A percentile compares a stretch with the other conserved stretches of the same genome.
These are phyloP conservation scores for Eupleurogrammus muticus DNA, from an alignment of 2,797 vertebrate genomes.

Conservation along the genomic window DNA sequence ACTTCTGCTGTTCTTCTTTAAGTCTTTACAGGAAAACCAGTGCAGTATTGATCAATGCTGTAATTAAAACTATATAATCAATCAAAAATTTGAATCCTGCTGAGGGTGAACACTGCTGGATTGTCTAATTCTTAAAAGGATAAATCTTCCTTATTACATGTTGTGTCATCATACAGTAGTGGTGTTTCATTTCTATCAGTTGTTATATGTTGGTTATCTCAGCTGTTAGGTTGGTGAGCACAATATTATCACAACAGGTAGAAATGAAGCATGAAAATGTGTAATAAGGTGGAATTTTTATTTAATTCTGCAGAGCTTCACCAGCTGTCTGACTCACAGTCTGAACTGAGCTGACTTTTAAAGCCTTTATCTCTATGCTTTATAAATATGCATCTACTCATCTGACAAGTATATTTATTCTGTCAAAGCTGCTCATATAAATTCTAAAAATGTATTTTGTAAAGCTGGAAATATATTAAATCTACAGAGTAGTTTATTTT, in stretches of 20 bases:
- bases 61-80: neutral
- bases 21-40: neutral
- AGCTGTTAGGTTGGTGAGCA: no score
- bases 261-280: neutral
- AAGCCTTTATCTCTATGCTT: slow-evolving; percentile 9
- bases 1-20: neutral
- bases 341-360: slow-evolving; percentile 9
- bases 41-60: no score
- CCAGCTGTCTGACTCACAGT: no score
- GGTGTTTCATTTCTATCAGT: neutral
- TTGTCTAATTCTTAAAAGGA: neutral
- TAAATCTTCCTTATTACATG: neutral
- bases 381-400: slow-evolving; percentile 13
- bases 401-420: slow-evolving; percentile 51
- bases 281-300: neutral
- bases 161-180: neutral
- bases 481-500: slow-evolving; percentile 57
- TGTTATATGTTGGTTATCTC: no score
- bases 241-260: neutral
- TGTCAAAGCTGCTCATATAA: slow-evolving; percentile 35
- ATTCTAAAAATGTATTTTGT: slow-evolving; percentile 49
- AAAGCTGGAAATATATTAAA: slow-evolving; percentile 45
- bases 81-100: neutral
- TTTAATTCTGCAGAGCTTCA: neutral
- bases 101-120: neutral